Conservation (phyloP, 1,140 invertebrate species). For the Achroia grisella region DNA sequence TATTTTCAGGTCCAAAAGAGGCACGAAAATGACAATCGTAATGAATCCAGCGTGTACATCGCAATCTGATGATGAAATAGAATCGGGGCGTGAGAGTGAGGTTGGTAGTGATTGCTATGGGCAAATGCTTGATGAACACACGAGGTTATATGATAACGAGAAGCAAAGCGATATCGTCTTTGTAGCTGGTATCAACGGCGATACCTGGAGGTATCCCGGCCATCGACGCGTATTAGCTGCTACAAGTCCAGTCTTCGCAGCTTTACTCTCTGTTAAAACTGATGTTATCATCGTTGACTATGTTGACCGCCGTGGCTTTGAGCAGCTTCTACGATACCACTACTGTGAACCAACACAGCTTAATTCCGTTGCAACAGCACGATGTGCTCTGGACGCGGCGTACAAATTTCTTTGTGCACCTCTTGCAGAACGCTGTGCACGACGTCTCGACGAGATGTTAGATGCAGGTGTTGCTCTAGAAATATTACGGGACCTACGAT, state of each 20-base stretch:
- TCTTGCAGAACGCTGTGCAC: constrained; percentile 76
- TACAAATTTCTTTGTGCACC: constrained; percentile 80
- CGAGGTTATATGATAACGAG: constrained; percentile 72
- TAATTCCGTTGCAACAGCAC: constrained; percentile 77
- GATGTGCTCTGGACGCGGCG: constrained; percentile 79
- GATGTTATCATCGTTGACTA: constrained; percentile 73
- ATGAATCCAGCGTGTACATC: constrained; percentile 56
- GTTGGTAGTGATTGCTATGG: constrained; percentile 12
- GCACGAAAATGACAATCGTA: constrained; percentile 54
- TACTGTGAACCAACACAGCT: constrained; percentile 78
- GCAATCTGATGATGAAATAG: constrained; percentile 32
- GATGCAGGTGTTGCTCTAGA: constrained; percentile 60
- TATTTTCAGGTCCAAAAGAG: constrained; percentile 27
- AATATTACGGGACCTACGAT: constrained; percentile 61
- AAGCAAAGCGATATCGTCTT: constrained; percentile 79
- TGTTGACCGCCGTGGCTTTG: constrained; percentile 80
- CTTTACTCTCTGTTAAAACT: constrained; percentile 61
- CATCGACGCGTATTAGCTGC: constrained; percentile 79
- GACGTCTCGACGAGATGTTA: constrained; percentile 73
- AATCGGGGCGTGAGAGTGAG: constrained; percentile 17
- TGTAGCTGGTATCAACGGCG: constrained; percentile 76
- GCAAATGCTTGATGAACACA: constrained; percentile 19
- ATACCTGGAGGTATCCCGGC: constrained; percentile 79
- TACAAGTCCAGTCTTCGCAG: constrained; percentile 71
- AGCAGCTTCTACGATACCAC: constrained; percentile 79